Percentiles rank a stretch among this genome's conserved stretches.
Conservation (phyloP, 2,797 vertebrate genomes). For the Xenops minutus region DNA sequence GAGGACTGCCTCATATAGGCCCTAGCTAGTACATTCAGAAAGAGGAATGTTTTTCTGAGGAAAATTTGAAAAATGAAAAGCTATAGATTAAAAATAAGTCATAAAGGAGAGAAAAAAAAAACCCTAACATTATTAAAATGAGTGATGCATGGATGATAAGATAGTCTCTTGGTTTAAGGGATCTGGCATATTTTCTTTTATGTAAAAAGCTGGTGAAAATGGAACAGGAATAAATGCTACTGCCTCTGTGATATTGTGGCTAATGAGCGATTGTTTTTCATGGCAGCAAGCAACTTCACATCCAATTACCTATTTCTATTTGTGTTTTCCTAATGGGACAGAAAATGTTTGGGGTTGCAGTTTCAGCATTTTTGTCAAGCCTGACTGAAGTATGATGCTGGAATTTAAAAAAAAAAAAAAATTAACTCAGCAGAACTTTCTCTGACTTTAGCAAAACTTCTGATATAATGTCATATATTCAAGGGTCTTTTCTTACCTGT, state of each 20-base stretch:
- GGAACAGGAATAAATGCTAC: background rate
- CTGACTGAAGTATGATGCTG: background rate
- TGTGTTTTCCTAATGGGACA: background rate
- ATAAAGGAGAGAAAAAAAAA: background rate
- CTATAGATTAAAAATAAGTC: background rate
- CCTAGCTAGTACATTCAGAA: background rate
- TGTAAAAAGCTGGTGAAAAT: background rate
- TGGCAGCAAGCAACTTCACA: background rate
- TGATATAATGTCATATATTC: background rate
- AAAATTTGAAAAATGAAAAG: background rate
- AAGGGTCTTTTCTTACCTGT: constrained; percentile 74
- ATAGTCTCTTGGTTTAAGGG: background rate
- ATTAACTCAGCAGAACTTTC: background rate
- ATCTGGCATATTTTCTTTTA: background rate
- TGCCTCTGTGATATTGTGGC: background rate
- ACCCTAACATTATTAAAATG: background rate
- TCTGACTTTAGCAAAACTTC: background rate
- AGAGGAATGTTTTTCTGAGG: background rate
- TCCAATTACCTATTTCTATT: background rate
- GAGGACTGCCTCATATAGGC: background rate
- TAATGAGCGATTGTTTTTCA: background rate
- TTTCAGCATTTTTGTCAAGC: background rate
- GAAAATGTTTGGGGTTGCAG: background rate
- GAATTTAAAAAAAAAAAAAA: background rate
- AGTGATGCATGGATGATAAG: background rate